Evolutionary conservation across 1,140 invertebrate species (phyloP), one percentile per base, ranked within the genome.

Genomic region (Andrena cerasifolii): DNA sequence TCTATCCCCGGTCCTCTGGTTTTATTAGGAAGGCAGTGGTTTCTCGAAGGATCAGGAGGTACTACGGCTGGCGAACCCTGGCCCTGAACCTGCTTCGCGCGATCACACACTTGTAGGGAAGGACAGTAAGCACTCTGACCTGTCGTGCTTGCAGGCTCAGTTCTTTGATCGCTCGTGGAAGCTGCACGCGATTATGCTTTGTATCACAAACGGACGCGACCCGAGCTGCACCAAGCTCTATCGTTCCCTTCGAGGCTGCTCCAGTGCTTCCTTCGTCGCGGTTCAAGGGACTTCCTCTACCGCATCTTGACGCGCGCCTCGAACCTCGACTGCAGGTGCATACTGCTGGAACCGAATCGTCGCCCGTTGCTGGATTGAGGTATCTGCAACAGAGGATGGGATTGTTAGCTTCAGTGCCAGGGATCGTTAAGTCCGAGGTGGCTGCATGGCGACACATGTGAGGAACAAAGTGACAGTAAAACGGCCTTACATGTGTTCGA

Each of bases 351-450:
- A 10, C 45, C 14, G 33, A 24, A 53, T 72, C 53, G 74, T 79
- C 68, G 73, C 7, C 53, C 26, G 40, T 36, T 67, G 40, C 10
- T 79, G 33, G 12, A 72, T 82, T 86, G 83, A 89, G 85, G 83
- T 90, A 90, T 86, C 89, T 90, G 87, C 0, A 90, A 90, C 85
- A 87, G 6, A 68, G 62, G 14, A 67, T 40, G 0, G 4, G 6
- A 18, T 36, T 1, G 8, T 66, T 33, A 66, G 63, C 1, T n/a
- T 16, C 10, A 0, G 0, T n/a, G n/a, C n/a, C n/a, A n/a, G n/a
- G n/a, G n/a, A n/a, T n/a, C n/a, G n/a, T n/a, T n/a, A n/a, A n/a
- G n/a, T n/a, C n/a, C n/a, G n/a, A n/a, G n/a, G n/a, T n/a, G n/a
- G n/a, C n/a, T n/a, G n/a, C n/a, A n/a, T n/a, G n/a, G n/a, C n/a